Percentiles rank a stretch among this genome's conserved stretches.
These are phyloP conservation scores for Cyphomyrus plagiostoma DNA, from an alignment of 2,113 vertebrate species.

Conservation along the genomic window DNA sequence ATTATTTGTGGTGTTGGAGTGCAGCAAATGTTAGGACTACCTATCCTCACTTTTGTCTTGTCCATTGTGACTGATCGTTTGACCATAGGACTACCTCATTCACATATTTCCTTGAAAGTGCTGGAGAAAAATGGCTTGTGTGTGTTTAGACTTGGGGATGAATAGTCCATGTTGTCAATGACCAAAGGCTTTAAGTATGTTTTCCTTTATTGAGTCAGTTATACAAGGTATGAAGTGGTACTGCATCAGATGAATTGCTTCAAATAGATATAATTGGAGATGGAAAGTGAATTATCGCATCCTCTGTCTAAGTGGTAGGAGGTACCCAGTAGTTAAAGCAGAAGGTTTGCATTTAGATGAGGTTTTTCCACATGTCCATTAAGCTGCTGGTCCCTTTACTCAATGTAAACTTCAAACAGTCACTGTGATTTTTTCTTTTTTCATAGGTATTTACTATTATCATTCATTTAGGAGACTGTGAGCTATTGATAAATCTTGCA, in stretches of 20 bases:
- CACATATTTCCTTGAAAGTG: not conserved
- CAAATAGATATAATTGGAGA: not conserved
- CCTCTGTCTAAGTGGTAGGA: not conserved
- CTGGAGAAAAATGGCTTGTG: not conserved
- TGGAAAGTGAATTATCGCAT: not conserved
- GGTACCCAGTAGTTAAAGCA: not conserved
- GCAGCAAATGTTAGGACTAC: not conserved
- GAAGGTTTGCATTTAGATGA: not conserved
- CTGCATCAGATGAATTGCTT: not conserved
- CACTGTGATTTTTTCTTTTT: conserved; percentile 62
- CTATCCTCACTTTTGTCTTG: not conserved
- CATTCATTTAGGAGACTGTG: conserved; percentile 20
- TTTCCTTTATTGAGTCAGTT: not conserved
- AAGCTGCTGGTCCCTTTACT: conserved; percentile 33
- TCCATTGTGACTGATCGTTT: not conserved
- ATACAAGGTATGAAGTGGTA: not conserved
- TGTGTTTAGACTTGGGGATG: not conserved
- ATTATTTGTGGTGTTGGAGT: conserved; percentile 33
- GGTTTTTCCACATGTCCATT: conserved; percentile 24
- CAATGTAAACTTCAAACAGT: conserved; percentile 43
- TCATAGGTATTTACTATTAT: conserved; percentile 24
- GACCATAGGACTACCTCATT: conserved; percentile 4
- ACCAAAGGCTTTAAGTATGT: not conserved
- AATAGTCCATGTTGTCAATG: not conserved
- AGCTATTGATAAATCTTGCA: conserved; percentile 34